phyloP scores from a whole-genome alignment of 2,113 vertebrate species.

The Anoura caudifer region DNA sequence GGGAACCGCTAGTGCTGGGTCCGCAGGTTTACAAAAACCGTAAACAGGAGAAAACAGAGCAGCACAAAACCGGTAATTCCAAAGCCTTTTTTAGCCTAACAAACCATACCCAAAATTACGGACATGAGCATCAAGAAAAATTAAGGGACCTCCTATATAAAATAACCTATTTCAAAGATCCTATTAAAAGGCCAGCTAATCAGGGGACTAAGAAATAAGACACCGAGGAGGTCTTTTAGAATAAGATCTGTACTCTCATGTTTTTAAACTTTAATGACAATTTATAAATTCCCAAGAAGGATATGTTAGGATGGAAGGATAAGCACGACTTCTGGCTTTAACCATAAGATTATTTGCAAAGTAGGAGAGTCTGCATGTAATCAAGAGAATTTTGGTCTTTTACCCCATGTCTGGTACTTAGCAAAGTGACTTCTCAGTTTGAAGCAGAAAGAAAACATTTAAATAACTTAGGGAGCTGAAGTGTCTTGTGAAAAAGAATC shows the following conservation, averaged over 20 bases:
- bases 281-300: not conserved
- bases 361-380: not conserved
- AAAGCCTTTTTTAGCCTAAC: not conserved
- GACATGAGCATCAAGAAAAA: conserved; percentile 30
- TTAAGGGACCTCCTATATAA: conserved; percentile 17
- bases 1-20: not conserved
- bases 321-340: not conserved
- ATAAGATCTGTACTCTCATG: not conserved
- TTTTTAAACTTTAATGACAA: conserved; percentile 28
- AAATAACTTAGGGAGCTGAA: not conserved
- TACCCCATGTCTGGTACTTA: not conserved
- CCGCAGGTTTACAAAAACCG: not conserved
- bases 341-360: not conserved
- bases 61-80: conserved; percentile 21
- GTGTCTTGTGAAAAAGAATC: not conserved
- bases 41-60: not conserved
- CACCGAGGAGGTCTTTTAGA: not conserved
- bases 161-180: not conserved
- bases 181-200: not conserved
- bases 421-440: not conserved
- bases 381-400: not conserved
- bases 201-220: not conserved
- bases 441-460: conserved; percentile 38
- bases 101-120: not conserved
- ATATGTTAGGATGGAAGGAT: not conserved